Evolutionary conservation across 23 tunicate genomes (phyloP), one percentile per base, ranked within the genome.

Genomic region (Phallusia fumigata): DNA sequence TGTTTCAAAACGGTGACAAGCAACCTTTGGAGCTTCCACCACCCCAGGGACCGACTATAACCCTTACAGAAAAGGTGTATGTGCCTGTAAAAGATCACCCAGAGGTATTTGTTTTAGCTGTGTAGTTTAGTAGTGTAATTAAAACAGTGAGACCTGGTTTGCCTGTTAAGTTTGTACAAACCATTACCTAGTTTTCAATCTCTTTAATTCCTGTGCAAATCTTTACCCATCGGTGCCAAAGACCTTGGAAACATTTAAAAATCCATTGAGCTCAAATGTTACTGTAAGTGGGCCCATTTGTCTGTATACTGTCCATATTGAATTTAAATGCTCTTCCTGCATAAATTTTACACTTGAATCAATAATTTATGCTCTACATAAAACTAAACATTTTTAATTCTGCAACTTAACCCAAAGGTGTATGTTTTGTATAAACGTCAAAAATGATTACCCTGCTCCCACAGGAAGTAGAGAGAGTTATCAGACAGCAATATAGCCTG

Each of bases 21-120:
- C 84, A 80, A 74, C 99, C 99, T 33, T 84, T 97, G 18, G 99
- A 91, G 75, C 84, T 97, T 24, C 99, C 99, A 18, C 79, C 97
- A 15, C 95, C 99, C 0, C 90, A 89, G 79, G 99, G 99, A 33
- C 93, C 96, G 31, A 92, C 91, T 24, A 81, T 97, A 0, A 92
- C 95, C 31, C 77, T 97, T 19, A 88, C 97, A 6, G 97, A 97
- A 76, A 97, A 97, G 64, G 95, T 97, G 15, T 97, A 88, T 34
- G 99, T 97, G 11, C 99, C 99, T 0, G 88, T 86, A 11, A 97
- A 97, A 89, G 97, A 97, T 50, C 97, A 97, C 50, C 99, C 97
- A 28, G 99, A 97, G 81, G 99, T 97, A 80, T 52, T 76, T 78
- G n/a, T n/a, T n/a, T n/a, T n/a, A n/a, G n/a, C n/a, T n/a, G n/a